Base-by-base conservation (phyloP, 2,888 invertebrate species). In the Nebria brevicollis region DNA sequence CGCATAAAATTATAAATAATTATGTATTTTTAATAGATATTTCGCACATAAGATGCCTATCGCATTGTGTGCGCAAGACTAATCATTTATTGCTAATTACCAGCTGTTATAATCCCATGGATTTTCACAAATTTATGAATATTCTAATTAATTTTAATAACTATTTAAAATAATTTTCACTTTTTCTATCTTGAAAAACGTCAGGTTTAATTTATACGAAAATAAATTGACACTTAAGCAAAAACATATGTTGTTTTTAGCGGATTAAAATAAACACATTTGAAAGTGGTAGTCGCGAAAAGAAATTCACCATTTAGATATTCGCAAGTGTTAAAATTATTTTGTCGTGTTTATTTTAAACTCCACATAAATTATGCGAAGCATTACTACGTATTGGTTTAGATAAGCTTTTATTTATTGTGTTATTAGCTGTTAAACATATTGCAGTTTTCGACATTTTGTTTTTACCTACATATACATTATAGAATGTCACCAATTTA, bases 281-380 rank as follows among this genome's bases (percentile, higher is more conserved):
- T 54, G 54, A 54, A 54, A 54, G 54, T 54, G 54, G 11, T 54
- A 54, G 54, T 54, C 54, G 54, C 54, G 54, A 54, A 54, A 54
- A 54, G 54, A 54, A 54, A 54, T 54, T 54, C 54, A 54, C 54
- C 54, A 7, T 13, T 54, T 34, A 8, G 54, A 54, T 54, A 54
- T 54, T 11, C 11, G 54, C 54, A 13, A 54, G 54, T 13, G 54
- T 54, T 54, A 54, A 54, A 2, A 54, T 54, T 54, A 54, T 54
- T 54, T 54, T 54, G 54, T 54, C 54, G 54, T 54, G 54, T 54
- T 54, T 54, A 54, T 54, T 54, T 54, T 54, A 54, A 54, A 54
- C 8, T 13, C 2, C 54, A 54, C 54, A 54, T 54, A 54, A 54
- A 54, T 54, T 54, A 54, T 54, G 54, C 13, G 54, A 8, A 54